Base-by-base conservation (phyloP, 2,113 vertebrate genomes). In the Apteryx owenii region DNA sequence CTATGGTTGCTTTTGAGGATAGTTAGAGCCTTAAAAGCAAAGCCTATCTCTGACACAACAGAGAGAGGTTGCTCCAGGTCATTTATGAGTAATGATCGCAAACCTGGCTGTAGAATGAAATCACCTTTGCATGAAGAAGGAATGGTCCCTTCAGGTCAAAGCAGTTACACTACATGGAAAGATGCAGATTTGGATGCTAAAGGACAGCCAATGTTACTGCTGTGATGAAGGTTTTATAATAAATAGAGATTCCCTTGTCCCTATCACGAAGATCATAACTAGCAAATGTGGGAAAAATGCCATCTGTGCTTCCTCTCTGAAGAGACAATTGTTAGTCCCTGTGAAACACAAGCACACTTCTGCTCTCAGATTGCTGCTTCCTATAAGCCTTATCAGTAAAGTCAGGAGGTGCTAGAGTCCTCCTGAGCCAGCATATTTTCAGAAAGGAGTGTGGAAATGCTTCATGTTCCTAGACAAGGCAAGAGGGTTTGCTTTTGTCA, bases 301-400 rank as follows among this genome's bases (percentile, higher is more conserved):
- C 85, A 88, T 83, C 81, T 97, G 50, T 82, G 51, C 69, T 88
- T 82, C 77, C 65, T 96, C 86, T 91, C 78, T 81, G 53, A 92
- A 94, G 70, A 85, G 69, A 88, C 2, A 12, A 26, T 81, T 81
- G 56, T 31, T 83, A 62, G 79, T 81, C 83, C 82, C 58, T 46
- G 48, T 42, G 82, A 76, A 95, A 56, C 33, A 64, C 68, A 66
- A 60, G 56, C 42, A 80, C 54, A 29, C 53, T 64, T 78, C 72
- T 89, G 26, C 68, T 82, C 44, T 78, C 68, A 58, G 29, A 38
- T 80, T 77, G 33, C 71, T 85, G 21, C 65, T 81, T 84, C 77
- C 78, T 75, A 33, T 46, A 81, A 66, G 29, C 8, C 21, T 51
- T 51, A 79, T 3, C 88, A 60, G 46, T 40, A 40, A 70, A 91